Base-by-base conservation (phyloP, 2,797 vertebrate genomes). In the Premnoplex brunnescens region DNA sequence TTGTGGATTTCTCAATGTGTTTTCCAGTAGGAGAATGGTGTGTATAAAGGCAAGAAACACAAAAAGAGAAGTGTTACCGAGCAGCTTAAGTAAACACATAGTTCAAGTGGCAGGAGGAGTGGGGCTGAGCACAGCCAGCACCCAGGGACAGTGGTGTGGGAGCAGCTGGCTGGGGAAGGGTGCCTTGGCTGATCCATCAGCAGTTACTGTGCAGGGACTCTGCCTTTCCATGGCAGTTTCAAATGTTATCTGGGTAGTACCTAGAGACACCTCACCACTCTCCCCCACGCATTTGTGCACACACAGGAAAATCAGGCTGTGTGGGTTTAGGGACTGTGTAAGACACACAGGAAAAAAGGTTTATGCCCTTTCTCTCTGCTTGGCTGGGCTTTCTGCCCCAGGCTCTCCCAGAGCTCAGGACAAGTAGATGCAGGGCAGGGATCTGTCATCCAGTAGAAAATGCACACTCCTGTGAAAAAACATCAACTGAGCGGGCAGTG, bases 131-230 rank as follows among this genome's bases (percentile, higher is more conserved):
- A 2, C 8, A 23, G 63, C 28, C 20, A 12, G 48, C 52, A 43
- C 51, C 13, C 3, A 1, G n/a, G 26, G 54, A 0, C 1, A 1
- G 41, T 3, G 3, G 15, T 8, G 14, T 0, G 0, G 44, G 30
- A n/a, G 34, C 3, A 12, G 14, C 52, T 62, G 52, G 30, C 52
- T n/a, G 39, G 18, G 59, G 17, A 23, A 16, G 4, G 39, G 36
- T 7, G 11, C 13, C 5, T 80, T 14, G 18, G n/a, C 83, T 78
- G 54, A 28, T 64, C 26, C 2, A 3, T 28, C 88, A 58, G 51
- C 1, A 5, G 3, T 71, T n/a, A 4, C 26, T 15, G 10, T 41
- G 12, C 9, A 3, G 2, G 5, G 46, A 7, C 39, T 55, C 20
- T 9, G 12, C 37, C 27, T 73, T 76, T 59, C 36, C 0, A 0